Conservation (phyloP, 2,797 vertebrate genomes). For the Peromyscus melanophrys region DNA sequence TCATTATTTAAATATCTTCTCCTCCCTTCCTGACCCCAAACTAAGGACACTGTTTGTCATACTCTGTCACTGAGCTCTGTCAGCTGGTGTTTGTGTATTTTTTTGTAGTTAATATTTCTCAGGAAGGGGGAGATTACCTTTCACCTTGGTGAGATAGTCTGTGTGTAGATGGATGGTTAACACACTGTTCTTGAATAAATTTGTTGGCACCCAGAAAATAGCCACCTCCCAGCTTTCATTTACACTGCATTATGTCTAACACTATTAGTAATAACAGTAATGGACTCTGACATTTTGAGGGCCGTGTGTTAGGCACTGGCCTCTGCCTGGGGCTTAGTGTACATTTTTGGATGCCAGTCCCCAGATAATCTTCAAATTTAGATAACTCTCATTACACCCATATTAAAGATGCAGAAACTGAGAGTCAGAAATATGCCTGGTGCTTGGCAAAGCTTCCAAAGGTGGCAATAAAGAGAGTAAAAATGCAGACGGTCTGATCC, state of each 20-base stretch:
- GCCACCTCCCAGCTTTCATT: background rate
- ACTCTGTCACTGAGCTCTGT: background rate
- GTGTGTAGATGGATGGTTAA: background rate
- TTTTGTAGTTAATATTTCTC: background rate
- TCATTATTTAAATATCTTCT: constrained; percentile 8
- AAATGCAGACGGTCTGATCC: background rate
- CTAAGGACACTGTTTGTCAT: background rate
- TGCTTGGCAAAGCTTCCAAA: background rate
- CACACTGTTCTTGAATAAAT: background rate
- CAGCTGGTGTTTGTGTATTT: background rate
- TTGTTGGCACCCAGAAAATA: background rate
- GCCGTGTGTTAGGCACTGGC: background rate
- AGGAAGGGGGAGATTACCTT: background rate
- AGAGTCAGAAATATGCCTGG: background rate
- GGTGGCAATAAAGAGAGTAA: background rate
- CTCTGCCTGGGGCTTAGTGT: background rate
- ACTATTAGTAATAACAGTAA: background rate
- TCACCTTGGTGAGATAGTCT: background rate
- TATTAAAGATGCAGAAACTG: constrained; percentile 23
- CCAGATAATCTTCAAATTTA: constrained; percentile 30
- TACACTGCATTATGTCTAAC: background rate
- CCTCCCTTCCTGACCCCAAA: background rate
- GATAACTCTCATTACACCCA: background rate
- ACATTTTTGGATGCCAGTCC: background rate
- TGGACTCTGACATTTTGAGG: background rate